Base-by-base conservation (phyloP, 2,797 vertebrate species). In the Rhabdophis nuchalis region DNA sequence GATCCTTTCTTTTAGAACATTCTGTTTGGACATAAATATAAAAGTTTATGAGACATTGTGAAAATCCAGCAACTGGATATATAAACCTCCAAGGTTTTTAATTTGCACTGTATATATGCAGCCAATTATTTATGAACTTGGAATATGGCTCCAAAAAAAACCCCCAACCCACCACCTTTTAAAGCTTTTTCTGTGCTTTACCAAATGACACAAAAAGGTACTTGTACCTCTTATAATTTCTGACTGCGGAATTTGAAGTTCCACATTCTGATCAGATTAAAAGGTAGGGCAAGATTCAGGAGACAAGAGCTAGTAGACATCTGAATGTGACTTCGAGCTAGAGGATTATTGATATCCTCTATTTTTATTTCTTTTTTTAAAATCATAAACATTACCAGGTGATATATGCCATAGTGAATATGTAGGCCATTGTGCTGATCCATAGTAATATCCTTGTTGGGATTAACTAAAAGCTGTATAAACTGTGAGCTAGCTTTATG, bases 11-110 rank as follows among this genome's bases (percentile, higher is more conserved):
- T 89, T 64, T 90, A 92, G 93, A 97, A 95, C 86, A 92, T 68
- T 92, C 95, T 92, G 94, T 93, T 0, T 0, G 0, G 41, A 68
- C 77, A 91, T n/a, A 88, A 92, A 92, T 95, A 91, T 90, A 92
- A 95, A 89, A 93, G 64, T 88, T 89, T 94, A 94, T 87, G 41
- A 72, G 29, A 53, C 11, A 20, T 23, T 36, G n/a, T 64, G 50
- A 89, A 89, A 50, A 72, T 36, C 29, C 50, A 68, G 46, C 46
- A 32, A 89, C 60, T 68, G 88, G 50, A 87, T 87, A 56, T 36
- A 87, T 57, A 32, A 87, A 87, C 18, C n/a, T 32, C n/a, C n/a
- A 8, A 46, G 36, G 41, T 54, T 87, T 57, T 57, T 57, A 87
- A 57, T 56, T 87, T 57, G 10, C 20, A 36, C 18, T 32, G 52